Base-by-base conservation (phyloP, 2,888 invertebrate genomes). In the Parnassius mnemosyne region DNA sequence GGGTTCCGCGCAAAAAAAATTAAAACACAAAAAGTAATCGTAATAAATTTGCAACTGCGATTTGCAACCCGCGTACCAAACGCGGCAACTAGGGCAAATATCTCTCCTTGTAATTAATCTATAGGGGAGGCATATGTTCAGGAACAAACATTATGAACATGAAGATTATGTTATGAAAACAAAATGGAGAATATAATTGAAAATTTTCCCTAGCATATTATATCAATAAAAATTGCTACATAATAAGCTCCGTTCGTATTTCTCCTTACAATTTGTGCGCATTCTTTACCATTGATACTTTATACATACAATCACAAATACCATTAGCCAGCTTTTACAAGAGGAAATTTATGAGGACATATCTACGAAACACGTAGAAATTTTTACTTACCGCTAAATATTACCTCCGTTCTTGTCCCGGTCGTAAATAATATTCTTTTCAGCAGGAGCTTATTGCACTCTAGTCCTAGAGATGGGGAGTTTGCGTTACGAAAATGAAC, bases 341-440 rank as follows among this genome's bases (percentile, higher is more conserved):
- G 77, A 77, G 73, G 77, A 77, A 83, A 89, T 89, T 88, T 89
- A 89, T 87, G 84, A 74, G 79, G 79, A 80, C 82, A 79, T 81
- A 76, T 73, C 75, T 71, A 74, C 75, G 71, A 70, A 77, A 74
- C 79, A 80, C 81, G 83, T 78, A 86, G 80, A 83, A 81, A 87
- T 84, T 89, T 87, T 87, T 87, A 84, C 83, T 83, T 77, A 56
- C 68, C 69, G 80, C 85, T 84, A 80, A 83, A 87, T 88, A 88
- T 88, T 86, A 83, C 84, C 79, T 81, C 71, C 74, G 73, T 78
- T 73, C 76, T 80, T 79, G 78, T 80, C 71, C 75, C 68, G 72
- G 74, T 83, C 89, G 88, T 90, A 90, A 90, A 90, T 89, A 85
- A 90, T 89, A 87, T 85, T 87, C 88, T 88, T 88, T 88, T 84